A percentile compares a stretch with the other conserved stretches of the same genome.
phyloP scores from a whole-genome alignment of 2,888 invertebrate species.

The Hypselothyrea guttata region DNA sequence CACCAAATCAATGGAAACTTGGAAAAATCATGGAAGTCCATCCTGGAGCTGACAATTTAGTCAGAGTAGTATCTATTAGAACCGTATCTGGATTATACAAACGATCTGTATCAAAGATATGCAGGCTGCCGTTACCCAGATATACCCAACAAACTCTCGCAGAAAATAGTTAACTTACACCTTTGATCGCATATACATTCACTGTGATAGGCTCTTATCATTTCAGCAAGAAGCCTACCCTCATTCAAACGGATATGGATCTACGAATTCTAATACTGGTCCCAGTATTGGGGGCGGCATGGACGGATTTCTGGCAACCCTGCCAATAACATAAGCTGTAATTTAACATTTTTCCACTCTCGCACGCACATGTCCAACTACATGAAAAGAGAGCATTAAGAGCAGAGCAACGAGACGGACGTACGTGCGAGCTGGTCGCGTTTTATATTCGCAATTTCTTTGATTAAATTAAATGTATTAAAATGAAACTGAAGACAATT shows the following conservation, averaged over 20 bases:
- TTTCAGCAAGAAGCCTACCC: too few relatives aligned
- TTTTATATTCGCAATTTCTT: too few relatives aligned
- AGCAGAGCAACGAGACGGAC: background rate
- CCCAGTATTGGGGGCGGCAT: conserved; percentile 1
- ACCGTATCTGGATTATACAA: background rate
- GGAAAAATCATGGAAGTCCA: conserved; percentile 30
- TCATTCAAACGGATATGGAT: background rate
- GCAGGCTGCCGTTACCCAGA: too few relatives aligned
- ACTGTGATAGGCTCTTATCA: background rate
- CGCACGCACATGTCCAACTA: too few relatives aligned
- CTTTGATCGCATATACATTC: background rate
- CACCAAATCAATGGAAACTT: conserved; percentile 26
- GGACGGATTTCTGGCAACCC: too few relatives aligned
- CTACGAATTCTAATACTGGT: background rate
- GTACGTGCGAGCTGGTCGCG: too few relatives aligned
- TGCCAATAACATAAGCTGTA: too few relatives aligned
- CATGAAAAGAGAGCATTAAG: background rate
- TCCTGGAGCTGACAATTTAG: conserved; percentile 31
- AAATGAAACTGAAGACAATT: too few relatives aligned
- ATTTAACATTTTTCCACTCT: too few relatives aligned
- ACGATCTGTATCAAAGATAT: conserved; percentile 4
- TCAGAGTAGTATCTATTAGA: conserved; percentile 21
- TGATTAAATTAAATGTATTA: too few relatives aligned
- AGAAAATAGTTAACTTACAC: background rate
- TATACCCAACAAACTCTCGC: conserved; percentile 1